These are phyloP conservation scores for Pygoscelis adeliae DNA, from an alignment of 2,113 vertebrate species.

Conservation along the genomic window DNA sequence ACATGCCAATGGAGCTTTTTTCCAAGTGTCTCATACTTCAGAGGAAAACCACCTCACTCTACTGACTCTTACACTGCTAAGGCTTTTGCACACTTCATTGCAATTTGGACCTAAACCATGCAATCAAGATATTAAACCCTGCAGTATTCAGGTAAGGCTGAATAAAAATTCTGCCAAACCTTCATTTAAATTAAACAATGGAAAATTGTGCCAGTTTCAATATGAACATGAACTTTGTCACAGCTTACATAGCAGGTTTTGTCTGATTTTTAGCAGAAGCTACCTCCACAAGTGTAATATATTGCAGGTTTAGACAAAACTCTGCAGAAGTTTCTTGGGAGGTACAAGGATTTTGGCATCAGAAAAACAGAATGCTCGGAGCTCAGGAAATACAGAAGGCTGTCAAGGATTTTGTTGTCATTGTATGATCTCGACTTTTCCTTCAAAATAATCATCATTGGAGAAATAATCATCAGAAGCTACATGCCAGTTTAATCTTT, in stretches of 20 bases:
- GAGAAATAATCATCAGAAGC: not conserved
- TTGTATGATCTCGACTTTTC: not conserved
- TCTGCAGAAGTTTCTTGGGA: not conserved
- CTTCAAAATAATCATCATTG: not conserved
- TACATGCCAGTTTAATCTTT: not conserved
- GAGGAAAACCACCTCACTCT: not conserved
- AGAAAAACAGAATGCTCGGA: not conserved
- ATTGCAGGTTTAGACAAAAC: not conserved
- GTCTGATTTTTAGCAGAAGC: not conserved
- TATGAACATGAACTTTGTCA: not conserved
- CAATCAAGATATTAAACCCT: fast-evolving
- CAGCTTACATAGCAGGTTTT: not conserved
- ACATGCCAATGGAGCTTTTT: not conserved
- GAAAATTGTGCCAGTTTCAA: not conserved
- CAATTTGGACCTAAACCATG: not conserved
- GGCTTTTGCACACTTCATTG: not conserved
- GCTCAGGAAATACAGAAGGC: not conserved
- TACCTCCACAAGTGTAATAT: not conserved
- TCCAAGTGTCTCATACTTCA: not conserved
- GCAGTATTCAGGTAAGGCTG: not conserved
- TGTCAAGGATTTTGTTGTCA: not conserved
- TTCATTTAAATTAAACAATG: not conserved
- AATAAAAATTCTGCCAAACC: not conserved
- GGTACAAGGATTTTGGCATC: not conserved
- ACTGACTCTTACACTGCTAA: not conserved